Percentiles rank a stretch among this genome's conserved stretches.
Conservation (phyloP, 2,888 invertebrate genomes). For the Ichneumon xanthorius region DNA sequence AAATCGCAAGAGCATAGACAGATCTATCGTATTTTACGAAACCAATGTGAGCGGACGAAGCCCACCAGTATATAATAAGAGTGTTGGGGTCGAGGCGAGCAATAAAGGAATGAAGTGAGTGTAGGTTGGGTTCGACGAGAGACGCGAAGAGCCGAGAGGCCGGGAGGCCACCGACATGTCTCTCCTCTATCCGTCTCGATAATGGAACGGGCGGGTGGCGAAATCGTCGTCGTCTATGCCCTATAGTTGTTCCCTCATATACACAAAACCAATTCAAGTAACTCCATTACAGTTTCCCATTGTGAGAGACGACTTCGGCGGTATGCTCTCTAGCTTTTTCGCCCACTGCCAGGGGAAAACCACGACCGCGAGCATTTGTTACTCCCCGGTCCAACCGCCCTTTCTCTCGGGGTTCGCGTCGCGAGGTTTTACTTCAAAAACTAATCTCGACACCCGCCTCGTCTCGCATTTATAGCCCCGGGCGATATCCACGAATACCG, state of each 20-base stretch:
- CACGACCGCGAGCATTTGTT: conserved; percentile 39
- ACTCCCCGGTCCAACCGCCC: neutral
- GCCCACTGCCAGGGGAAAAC: conserved; percentile 3
- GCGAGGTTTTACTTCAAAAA: conserved; percentile 56
- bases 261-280: conserved; percentile 65
- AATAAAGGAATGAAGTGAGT: conserved; percentile 41
- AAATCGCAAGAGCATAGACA: neutral
- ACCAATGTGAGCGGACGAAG: neutral
- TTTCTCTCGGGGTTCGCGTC: conserved; percentile 33
- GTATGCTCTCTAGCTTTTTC: conserved; percentile 39
- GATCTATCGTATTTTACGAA: neutral
- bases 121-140: conserved; percentile 11
- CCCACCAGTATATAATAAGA: neutral
- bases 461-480: conserved; percentile 49
- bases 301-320: conserved; percentile 46
- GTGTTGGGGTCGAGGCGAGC: conserved; percentile 21
- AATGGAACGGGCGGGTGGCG: conserved; percentile 35
- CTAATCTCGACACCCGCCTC: conserved; percentile 58
- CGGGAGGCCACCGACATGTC: conserved; percentile 17
- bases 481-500: conserved; percentile 46
- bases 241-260: conserved; percentile 56
- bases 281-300: conserved; percentile 63
- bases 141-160: conserved; percentile 22
- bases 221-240: conserved; percentile 19
- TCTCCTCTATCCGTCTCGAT: conserved; percentile 48